These are phyloP conservation scores for Poecilia gillii DNA, from an alignment of 2,797 vertebrate genomes.

Conservation along the genomic window DNA sequence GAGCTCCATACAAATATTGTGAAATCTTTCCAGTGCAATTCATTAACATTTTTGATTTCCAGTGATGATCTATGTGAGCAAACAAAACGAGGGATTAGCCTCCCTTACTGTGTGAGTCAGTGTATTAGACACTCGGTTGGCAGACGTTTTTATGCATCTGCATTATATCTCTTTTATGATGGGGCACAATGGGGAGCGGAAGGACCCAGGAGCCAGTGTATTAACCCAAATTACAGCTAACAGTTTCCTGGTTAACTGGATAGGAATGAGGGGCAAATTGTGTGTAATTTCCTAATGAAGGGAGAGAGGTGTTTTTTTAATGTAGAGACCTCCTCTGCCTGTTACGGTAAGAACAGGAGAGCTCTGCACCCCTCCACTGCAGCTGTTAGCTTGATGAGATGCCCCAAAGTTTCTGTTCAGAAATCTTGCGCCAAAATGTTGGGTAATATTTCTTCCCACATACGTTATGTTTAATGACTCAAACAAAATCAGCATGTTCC, in stretches of 20 bases:
- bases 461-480: conserved; percentile 14
- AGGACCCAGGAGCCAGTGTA: conserved; percentile 68
- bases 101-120: conserved; percentile 27
- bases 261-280: conserved; percentile 69
- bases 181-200: conserved; percentile 70
- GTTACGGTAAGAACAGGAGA: conserved; percentile 61
- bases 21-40: conserved; percentile 1
- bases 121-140: conserved; percentile 32
- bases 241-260: conserved; percentile 67
- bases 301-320: conserved; percentile 25
- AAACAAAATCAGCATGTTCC: not conserved
- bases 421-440: not conserved
- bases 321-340: conserved; percentile 61
- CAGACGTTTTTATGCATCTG: conserved; percentile 50
- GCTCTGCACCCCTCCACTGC: conserved; percentile 27
- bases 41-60: conserved; percentile 47
- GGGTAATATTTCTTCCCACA: not conserved
- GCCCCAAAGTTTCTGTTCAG: conserved; percentile 20
- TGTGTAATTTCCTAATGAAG: conserved; percentile 75
- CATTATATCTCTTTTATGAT: conserved; percentile 73
- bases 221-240: conserved; percentile 73
- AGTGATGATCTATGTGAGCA: conserved; percentile 21
- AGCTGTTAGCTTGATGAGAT: conserved; percentile 58
- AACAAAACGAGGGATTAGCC: conserved; percentile 54
- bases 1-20: conserved; percentile 24